phyloP scores from a whole-genome alignment of 2,113 vertebrate species.

The Meleagris gallopavo region DNA sequence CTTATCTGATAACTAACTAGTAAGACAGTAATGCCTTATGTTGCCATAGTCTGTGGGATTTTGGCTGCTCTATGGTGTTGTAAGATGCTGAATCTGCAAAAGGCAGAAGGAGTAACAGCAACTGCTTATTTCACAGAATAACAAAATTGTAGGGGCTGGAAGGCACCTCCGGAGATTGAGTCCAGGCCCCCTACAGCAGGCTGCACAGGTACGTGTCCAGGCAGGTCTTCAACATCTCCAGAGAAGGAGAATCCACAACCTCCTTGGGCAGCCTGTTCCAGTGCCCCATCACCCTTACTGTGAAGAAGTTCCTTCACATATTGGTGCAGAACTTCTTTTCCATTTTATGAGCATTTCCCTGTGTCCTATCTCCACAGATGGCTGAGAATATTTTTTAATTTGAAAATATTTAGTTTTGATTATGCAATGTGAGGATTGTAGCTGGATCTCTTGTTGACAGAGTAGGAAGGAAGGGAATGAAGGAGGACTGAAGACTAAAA shows the following conservation, averaged over 20 bases:
- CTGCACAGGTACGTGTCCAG: no score
- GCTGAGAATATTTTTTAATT: neutral
- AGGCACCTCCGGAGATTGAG: no score
- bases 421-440: neutral
- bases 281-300: no score
- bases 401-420: neutral
- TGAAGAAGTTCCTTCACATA: no score
- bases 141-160: no score
- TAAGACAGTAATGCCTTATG: neutral
- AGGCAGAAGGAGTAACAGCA: neutral
- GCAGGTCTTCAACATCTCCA: no score
- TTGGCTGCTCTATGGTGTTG: accelerated
- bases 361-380: no score
- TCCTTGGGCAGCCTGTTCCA: no score
- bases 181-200: no score
- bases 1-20: accelerated
- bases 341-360: no score
- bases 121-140: neutral
- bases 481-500: neutral
- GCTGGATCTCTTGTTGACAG: neutral
- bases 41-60: neutral
- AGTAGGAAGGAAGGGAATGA: neutral
- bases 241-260: no score
- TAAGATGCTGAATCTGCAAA: neutral
- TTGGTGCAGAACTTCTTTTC: no score